Conservation (phyloP, 1,140 invertebrate species). For the Conus ventricosus region DNA sequence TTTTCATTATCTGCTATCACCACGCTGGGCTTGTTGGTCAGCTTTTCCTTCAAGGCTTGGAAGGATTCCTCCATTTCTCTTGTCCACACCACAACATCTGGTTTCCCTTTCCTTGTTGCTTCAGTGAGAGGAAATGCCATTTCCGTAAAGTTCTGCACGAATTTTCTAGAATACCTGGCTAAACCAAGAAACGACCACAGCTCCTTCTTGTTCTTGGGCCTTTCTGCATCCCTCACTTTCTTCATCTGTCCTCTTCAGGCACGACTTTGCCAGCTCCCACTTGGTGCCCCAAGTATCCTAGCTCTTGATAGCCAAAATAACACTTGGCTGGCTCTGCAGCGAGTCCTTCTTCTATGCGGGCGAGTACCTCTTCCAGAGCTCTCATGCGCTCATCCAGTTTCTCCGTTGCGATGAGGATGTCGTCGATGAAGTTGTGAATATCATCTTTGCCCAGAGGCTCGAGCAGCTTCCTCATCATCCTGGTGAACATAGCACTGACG, state of each 20-base stretch:
- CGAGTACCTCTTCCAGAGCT: background rate
- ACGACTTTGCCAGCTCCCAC: background rate
- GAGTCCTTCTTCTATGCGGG: background rate
- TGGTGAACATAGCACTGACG: constrained; percentile 38
- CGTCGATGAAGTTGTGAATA: background rate
- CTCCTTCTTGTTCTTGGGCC: too few species aligned
- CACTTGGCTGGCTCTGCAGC: constrained; percentile 7
- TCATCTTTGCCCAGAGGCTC: background rate
- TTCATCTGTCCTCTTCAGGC: constrained; percentile 37
- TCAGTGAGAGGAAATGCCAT: too few species aligned
- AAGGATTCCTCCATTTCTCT: too few species aligned
- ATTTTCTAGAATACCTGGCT: too few species aligned
- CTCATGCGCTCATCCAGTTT: background rate
- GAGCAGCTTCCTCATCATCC: constrained; percentile 45
- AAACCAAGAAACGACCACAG: too few species aligned
- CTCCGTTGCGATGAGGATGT: background rate
- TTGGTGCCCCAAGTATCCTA: constrained; percentile 5
- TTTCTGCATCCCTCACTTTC: too few species aligned
- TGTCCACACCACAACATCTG: too few species aligned
- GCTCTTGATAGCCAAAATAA: background rate
- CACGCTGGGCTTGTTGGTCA: constrained; percentile 36
- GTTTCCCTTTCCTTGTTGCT: too few species aligned
- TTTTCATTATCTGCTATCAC: constrained; percentile 63
- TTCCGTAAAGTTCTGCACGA: too few species aligned
- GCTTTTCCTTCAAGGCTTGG: constrained; percentile 4